Evolutionary conservation across 2,113 vertebrate species (phyloP), one percentile per base, ranked within the genome.

Genomic region (Galemys pyrenaicus): DNA sequence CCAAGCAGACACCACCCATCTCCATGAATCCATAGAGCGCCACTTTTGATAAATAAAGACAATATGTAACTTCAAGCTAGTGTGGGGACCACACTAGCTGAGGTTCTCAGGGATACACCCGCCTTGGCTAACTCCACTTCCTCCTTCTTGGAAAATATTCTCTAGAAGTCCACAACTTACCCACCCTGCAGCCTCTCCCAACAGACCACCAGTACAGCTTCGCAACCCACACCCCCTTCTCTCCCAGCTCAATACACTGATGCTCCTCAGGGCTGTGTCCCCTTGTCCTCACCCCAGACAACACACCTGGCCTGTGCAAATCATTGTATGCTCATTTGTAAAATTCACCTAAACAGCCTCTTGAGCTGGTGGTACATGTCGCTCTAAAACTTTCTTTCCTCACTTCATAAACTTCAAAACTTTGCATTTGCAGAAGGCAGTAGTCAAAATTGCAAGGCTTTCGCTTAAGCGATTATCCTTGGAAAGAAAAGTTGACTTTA

Each of bases 401-500:
- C 65, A n/a, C 56, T 73, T 80, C 56, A 82, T 16, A 41, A 68
- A 91, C 94, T 67, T 71, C 62, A 67, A 80, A 80, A 75, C 30
- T 88, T 94, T 39, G 92, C 54, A 15, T 62, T 74, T 85, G 86
- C 16, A 39, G 60, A 88, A 46, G 54, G 56, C 54, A 77, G 17
- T 6, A 62, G 54, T 65, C 70, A 54, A 92, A 77, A 58, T 73
- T 44, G 81, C 91, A 86, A 78, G 54, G 30, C 20, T 77, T 88
- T 56, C 77, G 82, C 77, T 71, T 37, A 58, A 77, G 51, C 0
- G 1, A 91, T 54, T 46, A 49, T 17, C 12, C 73, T 79, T 73
- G 41, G n/a, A 71, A 81, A 75, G 82, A 60, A 71, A 89, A 85
- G 60, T 73, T n/a, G 30, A n/a, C 41, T 85, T 94, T 77, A 71